Conservation (phyloP, 2,113 vertebrate species). For the Neotoma lepida region DNA sequence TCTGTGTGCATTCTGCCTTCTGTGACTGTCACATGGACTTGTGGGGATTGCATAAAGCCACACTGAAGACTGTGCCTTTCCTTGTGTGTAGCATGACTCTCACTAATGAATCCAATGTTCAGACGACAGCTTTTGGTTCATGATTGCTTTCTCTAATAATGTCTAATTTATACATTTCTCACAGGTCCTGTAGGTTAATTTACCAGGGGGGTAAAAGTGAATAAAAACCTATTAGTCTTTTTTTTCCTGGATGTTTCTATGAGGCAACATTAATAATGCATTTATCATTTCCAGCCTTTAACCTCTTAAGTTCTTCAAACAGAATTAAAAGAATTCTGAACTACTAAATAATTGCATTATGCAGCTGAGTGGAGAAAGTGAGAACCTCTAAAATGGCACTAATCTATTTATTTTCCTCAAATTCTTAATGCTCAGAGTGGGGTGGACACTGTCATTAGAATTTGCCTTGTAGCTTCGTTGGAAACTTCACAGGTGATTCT, state of each 20-base stretch:
- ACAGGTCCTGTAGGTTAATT: conserved; percentile 70
- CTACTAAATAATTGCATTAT: conserved; percentile 71
- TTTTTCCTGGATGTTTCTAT: conserved; percentile 66
- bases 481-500: background rate
- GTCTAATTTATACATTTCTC: conserved; percentile 69
- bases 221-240: conserved; percentile 66
- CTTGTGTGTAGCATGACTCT: background rate
- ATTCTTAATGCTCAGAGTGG: background rate
- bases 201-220: conserved; percentile 45
- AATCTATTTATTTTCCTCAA: conserved; percentile 49
- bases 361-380: conserved; percentile 44
- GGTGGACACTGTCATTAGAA: background rate
- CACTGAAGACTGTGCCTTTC: background rate
- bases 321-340: conserved; percentile 76
- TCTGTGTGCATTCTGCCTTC: background rate
- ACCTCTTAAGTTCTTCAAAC: conserved; percentile 74
- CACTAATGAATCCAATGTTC: conserved; percentile 52
- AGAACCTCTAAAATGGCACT: conserved; percentile 60
- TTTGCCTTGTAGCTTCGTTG: background rate
- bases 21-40: background rate
- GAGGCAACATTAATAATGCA: conserved; percentile 76
- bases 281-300: conserved; percentile 70
- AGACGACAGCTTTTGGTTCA: conserved; percentile 36
- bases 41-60: accelerated
- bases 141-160: conserved; percentile 59